Conservation (phyloP, 2,113 vertebrate species). For the Pituophis catenifer region DNA sequence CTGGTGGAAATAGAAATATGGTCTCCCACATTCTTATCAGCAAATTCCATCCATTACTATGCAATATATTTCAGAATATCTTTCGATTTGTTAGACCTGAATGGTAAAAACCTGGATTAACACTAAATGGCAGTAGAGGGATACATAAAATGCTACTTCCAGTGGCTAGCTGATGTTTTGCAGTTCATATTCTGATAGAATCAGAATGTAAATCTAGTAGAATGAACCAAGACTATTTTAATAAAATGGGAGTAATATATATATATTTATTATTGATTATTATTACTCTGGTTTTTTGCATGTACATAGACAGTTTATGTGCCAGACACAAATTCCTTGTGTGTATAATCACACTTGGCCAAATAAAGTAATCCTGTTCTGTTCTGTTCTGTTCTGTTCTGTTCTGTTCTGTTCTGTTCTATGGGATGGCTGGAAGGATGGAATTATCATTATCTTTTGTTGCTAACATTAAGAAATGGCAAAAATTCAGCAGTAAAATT, state of each 20-base stretch:
- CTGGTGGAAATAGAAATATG: background rate
- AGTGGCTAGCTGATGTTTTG: background rate
- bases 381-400: too few relatives aligned
- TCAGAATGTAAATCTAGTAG: slow-evolving; percentile 9
- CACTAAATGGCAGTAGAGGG: background rate
- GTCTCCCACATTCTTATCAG: background rate
- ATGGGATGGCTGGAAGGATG: too few relatives aligned
- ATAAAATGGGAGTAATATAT: background rate
- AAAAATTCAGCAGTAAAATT: background rate
- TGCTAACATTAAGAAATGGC: slow-evolving; percentile 41
- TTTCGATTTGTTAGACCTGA: background rate
- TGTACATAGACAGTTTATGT: too few relatives aligned
- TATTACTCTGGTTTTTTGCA: too few relatives aligned
- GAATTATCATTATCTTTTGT: slow-evolving; percentile 2
- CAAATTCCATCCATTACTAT: background rate
- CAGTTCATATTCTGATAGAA: background rate
- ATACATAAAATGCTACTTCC: background rate
- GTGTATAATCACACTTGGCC: too few relatives aligned
- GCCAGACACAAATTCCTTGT: too few relatives aligned
- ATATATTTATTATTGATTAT: too few relatives aligned
- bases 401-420: too few relatives aligned
- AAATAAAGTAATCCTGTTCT: too few relatives aligned
- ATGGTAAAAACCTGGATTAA: background rate
- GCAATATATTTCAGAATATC: background rate
- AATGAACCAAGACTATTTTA: slow-evolving; percentile 8